phyloP scores from a whole-genome alignment of 2,888 invertebrate genomes.

The Dendrolimus houi region DNA sequence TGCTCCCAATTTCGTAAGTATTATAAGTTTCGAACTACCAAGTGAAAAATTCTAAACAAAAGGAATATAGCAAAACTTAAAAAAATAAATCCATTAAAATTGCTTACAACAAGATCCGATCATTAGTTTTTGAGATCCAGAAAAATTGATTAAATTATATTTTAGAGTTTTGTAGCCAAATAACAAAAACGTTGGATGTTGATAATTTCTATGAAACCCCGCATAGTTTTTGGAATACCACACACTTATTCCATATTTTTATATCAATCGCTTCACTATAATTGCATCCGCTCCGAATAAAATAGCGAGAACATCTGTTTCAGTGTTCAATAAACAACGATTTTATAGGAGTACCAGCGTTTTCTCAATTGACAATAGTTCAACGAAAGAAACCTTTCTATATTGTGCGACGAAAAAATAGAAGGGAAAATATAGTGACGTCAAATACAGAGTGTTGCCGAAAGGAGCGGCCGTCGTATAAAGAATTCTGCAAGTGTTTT shows the following conservation, averaged over 20 bases:
- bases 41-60: too few relatives aligned
- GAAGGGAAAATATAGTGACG: slow-evolving; percentile 18
- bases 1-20: too few relatives aligned
- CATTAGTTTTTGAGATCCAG: too few relatives aligned
- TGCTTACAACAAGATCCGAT: too few relatives aligned
- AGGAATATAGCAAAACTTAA: too few relatives aligned
- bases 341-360: slow-evolving; percentile 15
- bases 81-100: too few relatives aligned
- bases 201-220: too few relatives aligned
- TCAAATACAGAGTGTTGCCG: slow-evolving; percentile 17
- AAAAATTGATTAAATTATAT: too few relatives aligned
- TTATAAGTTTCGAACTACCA: too few relatives aligned
- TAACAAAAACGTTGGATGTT: too few relatives aligned
- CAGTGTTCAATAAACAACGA: slow-evolving; percentile 21
- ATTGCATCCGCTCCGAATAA: slow-evolving; percentile 16
- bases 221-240: too few relatives aligned
- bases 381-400: slow-evolving; percentile 13
- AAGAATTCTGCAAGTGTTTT: slow-evolving; percentile 45
- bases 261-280: slow-evolving; percentile 13
- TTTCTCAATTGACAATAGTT: slow-evolving; percentile 18
- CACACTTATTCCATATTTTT: not conserved
- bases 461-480: slow-evolving; percentile 17
- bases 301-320: slow-evolving; percentile 16
- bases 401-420: slow-evolving; percentile 10
- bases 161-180: too few relatives aligned